Base-by-base conservation (phyloP, 2,113 vertebrate species). In the Oreochromis aureus region DNA sequence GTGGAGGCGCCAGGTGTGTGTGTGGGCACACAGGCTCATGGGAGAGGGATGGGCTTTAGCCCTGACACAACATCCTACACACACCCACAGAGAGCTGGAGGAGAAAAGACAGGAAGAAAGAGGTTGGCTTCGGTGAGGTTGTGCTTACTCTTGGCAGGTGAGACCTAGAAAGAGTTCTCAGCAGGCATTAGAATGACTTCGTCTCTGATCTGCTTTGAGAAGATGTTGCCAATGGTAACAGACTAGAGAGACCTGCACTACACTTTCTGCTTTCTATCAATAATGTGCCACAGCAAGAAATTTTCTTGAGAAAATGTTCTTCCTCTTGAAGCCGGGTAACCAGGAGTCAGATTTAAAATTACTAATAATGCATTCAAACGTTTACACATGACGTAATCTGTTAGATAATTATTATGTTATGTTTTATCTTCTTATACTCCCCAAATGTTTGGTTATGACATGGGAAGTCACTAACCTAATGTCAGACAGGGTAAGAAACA, bases 21-120 rank as follows among this genome's bases (percentile, higher is more conserved):
- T 59, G 93, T 88, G 92, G 95, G 97, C 92, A 93, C 97, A 97
- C 97, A 97, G 98, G 97, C 97, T 99, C 98, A 99, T 99, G 96
- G 94, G 97, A 98, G 97, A 97, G 97, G 83, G 94, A 97, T 90
- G 94, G 94, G 96, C 92, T 96, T 95, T 93, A 97, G 96, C 97
- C 97, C 96, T 91, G 96, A 97, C 95, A 95, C 97, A 93, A 96
- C 97, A 98, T 97, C 95, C 97, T 97, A 97, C 93, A 98, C 96
- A 97, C 96, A 97, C 96, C 96, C 96, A 91, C 91, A 87, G 91
- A 95, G 91, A 95, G 93, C 93, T 94, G 87, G 54, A 22, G 36
- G 84, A 86, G 36, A 88, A 10, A 10, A 88, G 71, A 86, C n/a
- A 89, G 83, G 61, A 44, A 79, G 86, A 89, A 80, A 91, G 66